Base-by-base conservation (phyloP, 2,113 vertebrate genomes). In the Megaptera novaeangliae region DNA sequence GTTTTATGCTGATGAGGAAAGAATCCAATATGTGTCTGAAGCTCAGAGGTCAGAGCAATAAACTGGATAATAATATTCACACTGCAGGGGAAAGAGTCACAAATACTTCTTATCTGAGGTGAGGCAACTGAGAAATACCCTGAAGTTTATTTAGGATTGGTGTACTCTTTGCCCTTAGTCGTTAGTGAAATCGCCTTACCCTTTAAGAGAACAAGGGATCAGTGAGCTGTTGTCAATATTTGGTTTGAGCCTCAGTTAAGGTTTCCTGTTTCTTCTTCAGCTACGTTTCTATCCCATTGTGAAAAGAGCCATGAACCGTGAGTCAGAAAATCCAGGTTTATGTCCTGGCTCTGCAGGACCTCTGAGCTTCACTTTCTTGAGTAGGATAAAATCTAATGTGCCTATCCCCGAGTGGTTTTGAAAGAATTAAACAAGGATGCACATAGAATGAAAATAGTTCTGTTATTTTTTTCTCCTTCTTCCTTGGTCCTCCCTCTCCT, bases 1-100 rank as follows among this genome's bases (percentile, higher is more conserved):
- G 10, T 91, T 98, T 98, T 96, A 96, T 95, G 91, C 71, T 96
- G 93, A 49, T 97, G 94, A 98, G 3, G 80, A 88, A 98, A 97
- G 97, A 97, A 96, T 96, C 59, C 91, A 96, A 68, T 90, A 77
- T 95, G 82, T 95, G 91, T 71, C 92, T 94, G 78, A 89, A 97
- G 81, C 86, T 7, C 89, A 82, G 94, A 98, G 96, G 92, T 95
- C 92, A 84, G 91, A 98, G 59, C 84, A 88, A 83, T 2, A 71
- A 88, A 64, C 84, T 93, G 86, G 59, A 66, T 95, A 83, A 66
- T 74, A 92, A 93, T 39, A 34, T 66, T 83, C 55, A 68, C 39
- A 74, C 6, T 27, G 13, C 20, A 0, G 5, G 44, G 18, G 23
- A 44, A 20, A 69, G 20, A 61, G 31, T 64, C 64, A 11, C 59